Evolutionary conservation across 2,113 vertebrate species (phyloP), one percentile per base, ranked within the genome.

Genomic region (Abramis brama): DNA sequence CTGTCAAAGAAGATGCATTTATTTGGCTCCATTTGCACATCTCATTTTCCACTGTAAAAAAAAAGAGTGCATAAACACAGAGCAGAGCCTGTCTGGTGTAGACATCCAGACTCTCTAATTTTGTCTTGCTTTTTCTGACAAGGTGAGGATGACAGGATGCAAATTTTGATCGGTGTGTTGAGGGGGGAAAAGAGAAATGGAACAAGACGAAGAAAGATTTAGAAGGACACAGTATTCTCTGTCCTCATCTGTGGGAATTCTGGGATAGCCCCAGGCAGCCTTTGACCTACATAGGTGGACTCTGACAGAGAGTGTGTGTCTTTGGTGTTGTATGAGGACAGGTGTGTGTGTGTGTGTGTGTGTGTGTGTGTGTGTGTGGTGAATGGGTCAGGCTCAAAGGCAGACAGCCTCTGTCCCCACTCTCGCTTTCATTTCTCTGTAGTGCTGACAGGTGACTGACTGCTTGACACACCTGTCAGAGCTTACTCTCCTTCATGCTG

Each of bases 21-120:
- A 74, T 74, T 76, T 87, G 81, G 47, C 33, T 83, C 30, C 82
- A 74, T 71, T 93, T 92, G 94, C 93, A 92, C 92, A 89, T 93
- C 90, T 94, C 93, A 91, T 94, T 91, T 93, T 92, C 87, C 91
- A 71, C 27, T 84, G 68, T 90, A 92, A 94, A 88, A 93, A 92
- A 93, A 93, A 94, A 33, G 2, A 33, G 91, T 92, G 92, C 88
- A 94, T 94, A 94, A 94, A 95, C 93, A 92, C 45, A 55, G 64
- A 83, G 66, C 47, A n/a, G 64, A 71, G 68, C 33, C 9, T 39
- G 21, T 39, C 50, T 27, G 78, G 12, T 39, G 36, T 36, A 73
- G 33, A 83, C 17, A 82, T 70, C 64, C 47, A 70, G 25, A 73
- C 30, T 23, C 33, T 83, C 15, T 70, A 70, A 83, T 39, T 73